Evolutionary conservation across 2,113 vertebrate species (phyloP).

Genomic region (Falcunculus frontatus): DNA sequence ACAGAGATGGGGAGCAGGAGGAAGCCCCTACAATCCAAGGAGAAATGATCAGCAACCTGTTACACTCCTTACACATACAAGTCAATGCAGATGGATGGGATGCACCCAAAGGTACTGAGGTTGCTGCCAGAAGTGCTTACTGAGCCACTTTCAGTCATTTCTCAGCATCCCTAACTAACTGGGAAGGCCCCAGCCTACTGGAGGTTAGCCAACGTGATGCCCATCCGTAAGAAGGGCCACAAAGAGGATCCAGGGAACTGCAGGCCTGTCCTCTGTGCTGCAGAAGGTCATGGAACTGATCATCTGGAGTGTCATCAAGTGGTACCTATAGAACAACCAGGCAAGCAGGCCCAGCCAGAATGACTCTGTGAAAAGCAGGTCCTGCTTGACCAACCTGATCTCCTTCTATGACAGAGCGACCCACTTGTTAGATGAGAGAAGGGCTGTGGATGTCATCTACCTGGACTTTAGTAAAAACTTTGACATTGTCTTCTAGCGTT

Average conservation of each 20-base stretch:
- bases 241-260: neutral
- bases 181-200: neutral
- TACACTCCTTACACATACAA: neutral
- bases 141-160: neutral
- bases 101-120: neutral
- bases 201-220: fast-evolving
- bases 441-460: fast-evolving
- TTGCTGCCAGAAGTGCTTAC: neutral
- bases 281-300: neutral
- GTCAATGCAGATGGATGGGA: neutral
- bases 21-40: neutral
- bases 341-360: neutral
- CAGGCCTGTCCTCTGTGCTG: fast-evolving
- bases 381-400: neutral
- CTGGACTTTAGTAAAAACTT: neutral
- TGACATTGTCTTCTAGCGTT: neutral
- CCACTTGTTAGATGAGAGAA: neutral
- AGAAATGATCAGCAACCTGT: neutral
- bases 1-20: neutral
- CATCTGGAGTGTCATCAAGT: neutral
- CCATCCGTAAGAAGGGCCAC: neutral
- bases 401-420: neutral
- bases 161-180: neutral
- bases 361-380: neutral
- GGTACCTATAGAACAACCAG: neutral